Base-by-base conservation (phyloP, 2,113 vertebrate genomes). In the Lasiurus cinereus region DNA sequence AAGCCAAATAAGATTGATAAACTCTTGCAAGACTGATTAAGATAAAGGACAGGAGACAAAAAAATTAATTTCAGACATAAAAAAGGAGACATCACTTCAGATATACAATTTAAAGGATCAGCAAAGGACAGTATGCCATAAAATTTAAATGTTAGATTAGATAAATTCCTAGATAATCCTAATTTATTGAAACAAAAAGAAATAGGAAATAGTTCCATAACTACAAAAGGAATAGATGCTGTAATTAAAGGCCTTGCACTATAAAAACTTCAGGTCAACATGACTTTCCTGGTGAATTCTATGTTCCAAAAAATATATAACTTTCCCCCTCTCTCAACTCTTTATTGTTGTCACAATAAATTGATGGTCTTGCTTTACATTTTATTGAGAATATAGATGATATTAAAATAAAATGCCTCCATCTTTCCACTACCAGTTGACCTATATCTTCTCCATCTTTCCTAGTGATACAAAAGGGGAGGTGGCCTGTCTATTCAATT, bases 1-100 rank as follows among this genome's bases (percentile, higher is more conserved):
- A 91, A 88, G 69, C 12, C 48, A 94, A 48, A 67, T 76, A 50
- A 83, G 19, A 88, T 4, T 76, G 59, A 83, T 74, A 87, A 91
- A 67, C 24, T 6, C 83, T 73, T 36, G 36, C 48, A 80, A 91
- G 39, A 83, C 15, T 46, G 43, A 27, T 29, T 54, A 66, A 91
- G 6, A 84, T 39, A 66, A 74, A 89, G 77, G 19, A 90, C 27
- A 69, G 3, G 76, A 31, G 11, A 59, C 33, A 88, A 66, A 66
- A 86, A 43, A 82, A 54, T 67, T 48, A 66, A 11, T 77, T 24
- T 9, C 48, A 62, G 50, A 43, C 69, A 83, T 88, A 48, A 39
- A 39, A 39, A 39, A 39, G 24, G 70, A 59, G 15, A 50, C 9
- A 74, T 77, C 27, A 77, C 52, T 92, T 88, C 64, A 78, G 27